These are phyloP conservation scores for Nasua narica DNA, from an alignment of 2,797 vertebrate species.

Conservation along the genomic window DNA sequence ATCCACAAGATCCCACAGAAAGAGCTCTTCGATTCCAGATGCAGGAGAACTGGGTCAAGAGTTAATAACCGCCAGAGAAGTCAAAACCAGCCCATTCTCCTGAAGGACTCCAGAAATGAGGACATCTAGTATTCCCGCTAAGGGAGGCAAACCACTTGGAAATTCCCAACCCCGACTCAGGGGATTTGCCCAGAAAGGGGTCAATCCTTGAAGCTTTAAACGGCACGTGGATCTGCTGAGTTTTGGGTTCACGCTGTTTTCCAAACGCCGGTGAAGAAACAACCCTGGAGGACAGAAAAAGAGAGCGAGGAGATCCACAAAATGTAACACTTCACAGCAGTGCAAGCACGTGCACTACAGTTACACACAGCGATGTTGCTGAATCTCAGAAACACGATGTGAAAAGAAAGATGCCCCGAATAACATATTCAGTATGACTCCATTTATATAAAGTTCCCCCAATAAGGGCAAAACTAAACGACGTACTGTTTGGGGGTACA, in stretches of 20 bases:
- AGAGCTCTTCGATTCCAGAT: background rate
- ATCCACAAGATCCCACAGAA: background rate
- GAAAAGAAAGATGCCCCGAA: background rate
- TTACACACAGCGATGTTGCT: background rate
- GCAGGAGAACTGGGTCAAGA: background rate
- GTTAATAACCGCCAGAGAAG: background rate
- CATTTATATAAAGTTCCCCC: background rate
- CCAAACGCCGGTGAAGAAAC: background rate
- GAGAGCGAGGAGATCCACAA: fast-evolving
- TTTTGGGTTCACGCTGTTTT: background rate
- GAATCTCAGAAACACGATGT: background rate
- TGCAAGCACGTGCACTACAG: background rate
- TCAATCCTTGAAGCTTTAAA: background rate
- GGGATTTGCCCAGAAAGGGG: background rate
- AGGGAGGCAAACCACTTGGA: background rate
- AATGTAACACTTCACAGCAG: background rate
- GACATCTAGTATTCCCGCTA: background rate
- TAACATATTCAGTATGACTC: background rate
- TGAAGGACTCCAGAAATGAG: background rate
- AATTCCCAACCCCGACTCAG: background rate
- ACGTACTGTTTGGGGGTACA: background rate
- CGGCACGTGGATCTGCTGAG: background rate
- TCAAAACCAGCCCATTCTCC: background rate
- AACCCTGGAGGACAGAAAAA: background rate
- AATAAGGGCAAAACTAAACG: background rate